Conservation (phyloP, 2,113 vertebrate species). For the Semnornis frantzii region DNA sequence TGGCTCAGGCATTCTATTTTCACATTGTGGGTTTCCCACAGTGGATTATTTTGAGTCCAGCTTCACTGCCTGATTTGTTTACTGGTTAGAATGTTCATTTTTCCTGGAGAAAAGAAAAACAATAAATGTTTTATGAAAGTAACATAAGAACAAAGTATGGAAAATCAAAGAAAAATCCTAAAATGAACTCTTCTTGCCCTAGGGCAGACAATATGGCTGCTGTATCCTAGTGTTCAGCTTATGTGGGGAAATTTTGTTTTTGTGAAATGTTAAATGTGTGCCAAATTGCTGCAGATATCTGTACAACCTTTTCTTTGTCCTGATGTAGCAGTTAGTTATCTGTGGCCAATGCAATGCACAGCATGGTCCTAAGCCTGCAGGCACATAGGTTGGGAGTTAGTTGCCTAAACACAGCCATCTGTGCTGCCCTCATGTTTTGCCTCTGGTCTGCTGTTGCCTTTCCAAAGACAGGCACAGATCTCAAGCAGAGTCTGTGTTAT, state of each 20-base stretch:
- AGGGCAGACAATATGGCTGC: not conserved
- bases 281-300: not conserved
- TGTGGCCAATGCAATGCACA: not conserved
- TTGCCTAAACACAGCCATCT: not conserved
- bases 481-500: not conserved
- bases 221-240: not conserved
- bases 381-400: not conserved
- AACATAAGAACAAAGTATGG: slow-evolving; percentile 16
- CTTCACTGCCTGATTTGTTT: slow-evolving; percentile 31
- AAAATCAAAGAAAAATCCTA: slow-evolving; percentile 48
- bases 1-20: not conserved
- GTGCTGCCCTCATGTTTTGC: not conserved
- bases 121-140: slow-evolving; percentile 25
- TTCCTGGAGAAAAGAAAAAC: slow-evolving; percentile 26
- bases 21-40: not conserved
- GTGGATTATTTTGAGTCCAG: not conserved
- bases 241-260: not conserved
- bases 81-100: slow-evolving; percentile 35
- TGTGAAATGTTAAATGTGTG: not conserved
- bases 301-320: not conserved
- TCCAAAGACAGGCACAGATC: not conserved
- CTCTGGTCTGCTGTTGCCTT: not conserved
- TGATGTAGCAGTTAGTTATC: not conserved
- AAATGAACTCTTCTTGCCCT: slow-evolving; percentile 12
- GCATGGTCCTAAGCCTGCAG: not conserved